A percentile compares a stretch with the other conserved stretches of the same genome.
Evolutionary conservation across 2,888 invertebrate species (phyloP).

Genomic region (Melinaea menophilus): DNA sequence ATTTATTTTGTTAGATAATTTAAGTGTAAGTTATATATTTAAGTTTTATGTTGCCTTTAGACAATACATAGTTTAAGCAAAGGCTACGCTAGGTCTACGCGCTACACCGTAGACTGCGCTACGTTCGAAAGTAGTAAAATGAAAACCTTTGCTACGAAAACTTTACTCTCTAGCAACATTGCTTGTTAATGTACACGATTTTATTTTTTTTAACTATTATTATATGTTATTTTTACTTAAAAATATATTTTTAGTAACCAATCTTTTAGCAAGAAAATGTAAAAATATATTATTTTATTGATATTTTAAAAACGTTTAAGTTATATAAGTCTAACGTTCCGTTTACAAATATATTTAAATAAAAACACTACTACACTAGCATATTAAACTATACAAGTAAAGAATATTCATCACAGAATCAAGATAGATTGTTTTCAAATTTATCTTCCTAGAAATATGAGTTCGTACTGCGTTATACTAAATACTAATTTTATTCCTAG

Average conservation of each 20-base stretch:
- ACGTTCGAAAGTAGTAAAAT: conserved; percentile 43
- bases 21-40: too few species aligned
- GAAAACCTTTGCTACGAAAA: conserved; percentile 53
- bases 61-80: conserved; percentile 27
- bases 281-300: too few species aligned
- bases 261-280: too few species aligned
- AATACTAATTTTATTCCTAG: conserved; percentile 1
- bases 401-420: not conserved
- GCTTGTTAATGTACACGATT: not conserved
- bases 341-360: not conserved
- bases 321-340: not conserved
- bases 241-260: too few species aligned
- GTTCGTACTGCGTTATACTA: not conserved
- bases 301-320: not conserved
- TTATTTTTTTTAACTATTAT: not conserved
- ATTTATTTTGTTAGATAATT: too few species aligned
- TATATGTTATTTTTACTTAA: too few species aligned
- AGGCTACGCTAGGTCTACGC: conserved; percentile 58
- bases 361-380: not conserved
- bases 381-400: not conserved
- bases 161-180: conserved; percentile 1
- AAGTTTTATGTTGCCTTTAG: not conserved
- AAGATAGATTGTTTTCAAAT: not conserved
- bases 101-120: conserved; percentile 53
- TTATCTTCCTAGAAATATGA: conserved; percentile 1